These are phyloP conservation scores for Coenobita brevimanus DNA, from an alignment of 1,140 invertebrate species.

Conservation along the genomic window DNA sequence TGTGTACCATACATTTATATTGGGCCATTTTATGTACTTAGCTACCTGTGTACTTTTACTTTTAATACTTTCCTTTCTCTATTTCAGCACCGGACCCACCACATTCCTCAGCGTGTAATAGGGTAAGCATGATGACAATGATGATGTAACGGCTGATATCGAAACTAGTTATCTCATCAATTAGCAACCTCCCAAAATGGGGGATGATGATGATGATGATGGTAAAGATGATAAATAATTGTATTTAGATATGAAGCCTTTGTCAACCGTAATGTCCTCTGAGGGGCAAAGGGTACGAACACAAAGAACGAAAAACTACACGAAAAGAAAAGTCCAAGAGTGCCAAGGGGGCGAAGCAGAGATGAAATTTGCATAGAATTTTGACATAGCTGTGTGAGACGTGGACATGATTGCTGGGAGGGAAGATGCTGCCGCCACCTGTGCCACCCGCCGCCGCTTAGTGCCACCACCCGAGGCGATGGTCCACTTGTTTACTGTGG, in stretches of 20 bases:
- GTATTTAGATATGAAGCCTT: background rate
- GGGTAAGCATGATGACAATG: too few relatives aligned
- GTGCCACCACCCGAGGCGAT: background rate
- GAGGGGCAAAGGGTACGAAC: background rate
- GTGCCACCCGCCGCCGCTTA: constrained; percentile 11
- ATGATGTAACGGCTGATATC: too few relatives aligned
- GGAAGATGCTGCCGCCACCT: background rate
- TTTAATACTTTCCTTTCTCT: too few relatives aligned
- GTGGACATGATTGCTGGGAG: constrained; percentile 3
- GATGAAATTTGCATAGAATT: background rate
- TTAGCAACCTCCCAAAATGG: too few relatives aligned
- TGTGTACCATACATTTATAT: too few relatives aligned
- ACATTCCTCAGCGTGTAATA: too few relatives aligned
- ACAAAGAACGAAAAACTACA: background rate
- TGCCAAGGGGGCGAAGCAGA: background rate
- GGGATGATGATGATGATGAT: too few relatives aligned
- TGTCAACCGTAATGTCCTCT: background rate
- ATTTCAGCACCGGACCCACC: too few relatives aligned
- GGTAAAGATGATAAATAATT: too few relatives aligned
- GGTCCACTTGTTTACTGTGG: constrained; percentile 49
- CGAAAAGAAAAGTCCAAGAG: background rate
- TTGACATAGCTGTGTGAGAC: background rate
- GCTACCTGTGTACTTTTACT: too few relatives aligned
- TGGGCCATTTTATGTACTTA: too few relatives aligned
- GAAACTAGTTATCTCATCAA: too few relatives aligned